Percentiles rank a stretch among this genome's conserved stretches.
Evolutionary conservation across 2,888 invertebrate species (phyloP).

Genomic region (Macaria liturata): DNA sequence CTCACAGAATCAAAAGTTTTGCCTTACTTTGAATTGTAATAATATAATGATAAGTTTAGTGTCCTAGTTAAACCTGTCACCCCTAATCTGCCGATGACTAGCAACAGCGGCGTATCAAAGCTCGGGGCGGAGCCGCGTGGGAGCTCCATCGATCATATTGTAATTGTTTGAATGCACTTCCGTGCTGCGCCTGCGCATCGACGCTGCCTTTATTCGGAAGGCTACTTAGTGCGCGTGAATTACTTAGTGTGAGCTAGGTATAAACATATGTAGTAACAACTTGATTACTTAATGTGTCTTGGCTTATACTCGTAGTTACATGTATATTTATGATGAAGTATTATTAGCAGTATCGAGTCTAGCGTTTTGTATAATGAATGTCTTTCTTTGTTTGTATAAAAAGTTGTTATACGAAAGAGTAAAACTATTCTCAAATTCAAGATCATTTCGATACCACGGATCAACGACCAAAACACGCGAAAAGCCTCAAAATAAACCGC

Average conservation of each 20-base stretch:
- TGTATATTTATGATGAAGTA: too few species aligned
- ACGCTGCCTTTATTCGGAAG: constrained; percentile 10
- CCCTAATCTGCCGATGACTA: constrained; percentile 6
- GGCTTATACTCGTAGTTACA: too few species aligned
- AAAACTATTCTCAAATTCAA: too few species aligned
- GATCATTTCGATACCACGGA: not conserved
- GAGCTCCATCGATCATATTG: constrained; percentile 22
- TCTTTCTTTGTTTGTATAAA: too few species aligned
- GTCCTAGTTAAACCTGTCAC: not conserved
- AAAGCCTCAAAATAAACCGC: not conserved
- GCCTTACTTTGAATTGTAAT: too few species aligned
- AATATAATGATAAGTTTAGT: not conserved
- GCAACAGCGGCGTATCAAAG: constrained; percentile 33
- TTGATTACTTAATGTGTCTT: too few species aligned
- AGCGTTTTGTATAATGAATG: too few species aligned
- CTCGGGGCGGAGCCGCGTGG: constrained; percentile 25
- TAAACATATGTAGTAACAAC: too few species aligned
- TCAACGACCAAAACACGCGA: not conserved
- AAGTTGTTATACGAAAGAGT: too few species aligned
- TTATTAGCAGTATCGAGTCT: too few species aligned
- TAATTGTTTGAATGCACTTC: constrained; percentile 24
- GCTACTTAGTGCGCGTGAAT: constrained; percentile 8
- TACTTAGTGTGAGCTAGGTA: too few species aligned
- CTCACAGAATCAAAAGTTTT: too few species aligned
- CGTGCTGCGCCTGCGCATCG: constrained; percentile 21